Conservation (phyloP, 92 coral and sea anemone species). For the Chrysogorgia sp. region DNA sequence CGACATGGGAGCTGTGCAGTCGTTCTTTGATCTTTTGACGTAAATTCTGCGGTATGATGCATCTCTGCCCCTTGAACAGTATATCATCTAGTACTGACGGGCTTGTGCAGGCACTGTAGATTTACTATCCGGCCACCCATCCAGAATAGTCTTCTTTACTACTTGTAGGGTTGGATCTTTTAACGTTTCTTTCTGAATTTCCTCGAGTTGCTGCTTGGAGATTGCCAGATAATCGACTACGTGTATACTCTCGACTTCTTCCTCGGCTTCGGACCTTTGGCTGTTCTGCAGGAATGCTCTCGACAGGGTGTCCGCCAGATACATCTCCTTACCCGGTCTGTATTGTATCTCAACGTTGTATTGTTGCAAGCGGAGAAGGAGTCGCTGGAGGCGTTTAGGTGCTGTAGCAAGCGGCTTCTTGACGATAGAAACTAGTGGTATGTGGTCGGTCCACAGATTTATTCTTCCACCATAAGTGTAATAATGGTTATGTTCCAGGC, state of each 20-base stretch:
- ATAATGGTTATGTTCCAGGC: constrained; percentile 58
- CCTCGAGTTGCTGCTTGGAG: constrained; percentile 50
- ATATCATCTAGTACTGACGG: too few species aligned
- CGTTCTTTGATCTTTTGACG: too few species aligned
- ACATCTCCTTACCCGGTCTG: constrained; percentile 53
- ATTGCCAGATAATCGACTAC: constrained; percentile 35
- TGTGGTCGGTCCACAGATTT: constrained; percentile 61
- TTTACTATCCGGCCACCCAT: constrained; percentile 38
- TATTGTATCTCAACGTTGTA: constrained; percentile 56
- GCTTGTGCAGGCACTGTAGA: too few species aligned
- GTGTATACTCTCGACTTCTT: constrained; percentile 43
- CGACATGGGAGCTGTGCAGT: too few species aligned
- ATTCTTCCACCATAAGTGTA: constrained; percentile 53
- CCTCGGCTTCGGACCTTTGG: constrained; percentile 40
- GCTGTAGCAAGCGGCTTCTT: constrained; percentile 56
- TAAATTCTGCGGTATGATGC: too few species aligned
- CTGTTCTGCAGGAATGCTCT: constrained; percentile 47
- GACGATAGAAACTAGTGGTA: constrained; percentile 51
- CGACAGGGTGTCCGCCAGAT: constrained; percentile 58
- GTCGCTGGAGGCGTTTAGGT: constrained; percentile 56
- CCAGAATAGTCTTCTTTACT: constrained; percentile 43
- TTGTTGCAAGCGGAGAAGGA: constrained; percentile 53
- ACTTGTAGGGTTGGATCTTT: constrained; percentile 52
- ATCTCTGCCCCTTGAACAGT: too few species aligned
- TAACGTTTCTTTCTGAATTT: constrained; percentile 56